Percentiles rank a stretch among this genome's conserved stretches.
Conservation (phyloP, 2,888 invertebrate species). For the Limnephilus rhombicus region DNA sequence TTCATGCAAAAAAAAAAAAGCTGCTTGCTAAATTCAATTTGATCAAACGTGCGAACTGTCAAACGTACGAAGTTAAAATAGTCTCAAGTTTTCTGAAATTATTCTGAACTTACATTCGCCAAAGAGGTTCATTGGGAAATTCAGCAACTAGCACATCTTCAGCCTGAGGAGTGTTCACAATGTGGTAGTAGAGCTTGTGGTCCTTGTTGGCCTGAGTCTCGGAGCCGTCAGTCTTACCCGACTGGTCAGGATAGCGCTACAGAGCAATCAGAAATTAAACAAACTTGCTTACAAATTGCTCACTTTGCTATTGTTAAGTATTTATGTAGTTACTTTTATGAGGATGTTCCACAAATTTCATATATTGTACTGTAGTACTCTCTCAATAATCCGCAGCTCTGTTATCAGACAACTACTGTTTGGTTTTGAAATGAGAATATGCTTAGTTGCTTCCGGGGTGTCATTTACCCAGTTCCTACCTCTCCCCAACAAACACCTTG, state of each 20-base stretch:
- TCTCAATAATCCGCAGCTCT: no score
- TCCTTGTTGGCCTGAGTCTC: conserved; percentile 92
- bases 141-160: conserved; percentile 93
- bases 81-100: no score
- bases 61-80: no score
- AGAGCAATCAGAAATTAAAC: conserved; percentile 60
- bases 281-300: conserved; percentile 3
- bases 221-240: conserved; percentile 93
- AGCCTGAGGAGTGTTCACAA: conserved; percentile 89
- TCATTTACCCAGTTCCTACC: no score
- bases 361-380: neutral
- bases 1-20: no score
- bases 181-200: conserved; percentile 97
- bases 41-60: no score
- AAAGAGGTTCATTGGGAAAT: conserved; percentile 93
- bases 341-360: neutral
- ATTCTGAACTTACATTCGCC: conserved; percentile 92
- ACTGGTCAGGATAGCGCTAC: conserved; percentile 89
- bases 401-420: no score
- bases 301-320: neutral
- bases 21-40: no score
- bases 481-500: no score
- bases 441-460: no score
- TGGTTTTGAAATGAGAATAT: no score
- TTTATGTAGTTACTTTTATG: neutral